Evolutionary conservation across 2,113 vertebrate genomes (phyloP), one percentile per base, ranked within the genome.

Genomic region (Bos javanicus): DNA sequence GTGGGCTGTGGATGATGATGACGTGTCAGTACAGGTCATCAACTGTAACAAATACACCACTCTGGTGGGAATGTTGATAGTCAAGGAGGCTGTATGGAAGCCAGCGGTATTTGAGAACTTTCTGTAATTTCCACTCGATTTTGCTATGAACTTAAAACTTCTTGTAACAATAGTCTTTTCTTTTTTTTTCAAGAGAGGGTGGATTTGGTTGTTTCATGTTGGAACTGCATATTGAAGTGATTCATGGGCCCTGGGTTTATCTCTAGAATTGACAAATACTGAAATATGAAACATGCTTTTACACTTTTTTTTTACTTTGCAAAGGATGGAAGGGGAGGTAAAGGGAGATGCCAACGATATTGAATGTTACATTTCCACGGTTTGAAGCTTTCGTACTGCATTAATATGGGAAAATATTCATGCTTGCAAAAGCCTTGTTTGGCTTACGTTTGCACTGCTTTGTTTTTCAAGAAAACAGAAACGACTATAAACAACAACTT

Each of bases 401-500:
- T 76, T 76, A 54, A 64, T 59, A 83, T n/a, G 89, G 26, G n/a
- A 71, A 96, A 87, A 95, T 87, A 96, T 10, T 91, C 43, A 67
- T 57, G 46, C 56, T 94, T 84, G 30, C 30, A 57, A 96, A 93
- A 93, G 85, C 28, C 50, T 92, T 84, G 84, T 80, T 95, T 92
- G 90, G 50, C 71, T 92, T 95, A 62, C 13, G 46, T 90, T 71
- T 94, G 33, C 46, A 52, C 62, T 94, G 48, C 60, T 94, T 93
- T 95, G 43, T 78, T 97, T 89, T 89, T 60, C 88, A 87, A 90
- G 62, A 71, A 97, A 94, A 56, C 54, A 94, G 59, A 85, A 95
- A 94, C 54, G 25, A 81, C 81, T 64, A 50, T 89, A 87, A 87
- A 91, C 80, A 97, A 64, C 82, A 96, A 76, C 36, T 46, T 67